These are phyloP conservation scores for Empidonax alnorum DNA, from an alignment of 2,113 vertebrate species.

Conservation along the genomic window DNA sequence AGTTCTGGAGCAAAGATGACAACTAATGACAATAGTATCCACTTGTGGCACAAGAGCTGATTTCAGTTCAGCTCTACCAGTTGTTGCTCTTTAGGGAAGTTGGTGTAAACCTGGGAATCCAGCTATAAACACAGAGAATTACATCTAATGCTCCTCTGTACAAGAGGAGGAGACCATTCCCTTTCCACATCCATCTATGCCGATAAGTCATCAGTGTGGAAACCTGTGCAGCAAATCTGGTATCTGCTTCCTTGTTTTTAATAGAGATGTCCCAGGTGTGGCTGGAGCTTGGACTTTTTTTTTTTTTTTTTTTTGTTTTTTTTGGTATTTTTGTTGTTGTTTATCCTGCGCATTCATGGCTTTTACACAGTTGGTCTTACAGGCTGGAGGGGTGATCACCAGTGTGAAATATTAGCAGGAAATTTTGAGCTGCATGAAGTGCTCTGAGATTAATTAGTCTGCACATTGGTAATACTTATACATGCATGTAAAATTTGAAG, in stretches of 20 bases:
- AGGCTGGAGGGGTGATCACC: background rate
- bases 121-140: background rate
- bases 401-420: background rate
- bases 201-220: background rate
- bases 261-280: background rate
- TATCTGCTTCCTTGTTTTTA: background rate
- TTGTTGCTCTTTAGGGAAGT: background rate
- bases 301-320: accelerated
- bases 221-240: background rate
- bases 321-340: background rate
- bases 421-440: background rate
- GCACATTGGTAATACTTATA: background rate
- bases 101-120: background rate
- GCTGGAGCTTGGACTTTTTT: background rate
- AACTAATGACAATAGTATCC: background rate
- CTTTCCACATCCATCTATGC: background rate
- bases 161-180: background rate
- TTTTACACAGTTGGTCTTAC: background rate
- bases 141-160: background rate
- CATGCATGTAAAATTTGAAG: background rate
- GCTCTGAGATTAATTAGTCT: background rate
- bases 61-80: background rate
- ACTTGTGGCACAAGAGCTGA: background rate
- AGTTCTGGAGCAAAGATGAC: background rate
- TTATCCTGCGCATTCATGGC: background rate